Conservation (phyloP, 2,888 invertebrate genomes). For the Esperia sulphurella region DNA sequence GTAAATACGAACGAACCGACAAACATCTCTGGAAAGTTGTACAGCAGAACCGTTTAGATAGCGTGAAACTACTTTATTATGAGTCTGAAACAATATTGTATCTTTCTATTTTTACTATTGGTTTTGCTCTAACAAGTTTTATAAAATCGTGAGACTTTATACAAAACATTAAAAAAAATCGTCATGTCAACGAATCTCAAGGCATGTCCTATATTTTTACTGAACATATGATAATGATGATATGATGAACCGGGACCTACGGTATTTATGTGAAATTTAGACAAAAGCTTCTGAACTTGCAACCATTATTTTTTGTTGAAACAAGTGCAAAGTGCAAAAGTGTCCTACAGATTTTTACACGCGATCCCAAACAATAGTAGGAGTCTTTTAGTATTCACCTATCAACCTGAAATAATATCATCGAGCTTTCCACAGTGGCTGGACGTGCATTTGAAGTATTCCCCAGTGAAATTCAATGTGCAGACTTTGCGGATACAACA, state of each 20-base stretch:
- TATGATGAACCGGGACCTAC: no score
- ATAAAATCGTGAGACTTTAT: no score
- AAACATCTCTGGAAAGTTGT: conserved; percentile 30
- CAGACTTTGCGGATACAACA: conserved; percentile 60
- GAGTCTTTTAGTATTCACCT: conserved; percentile 66
- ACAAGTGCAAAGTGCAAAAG: background rate
- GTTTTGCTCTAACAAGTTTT: no score
- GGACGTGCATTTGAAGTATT: conserved; percentile 38
- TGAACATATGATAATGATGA: no score
- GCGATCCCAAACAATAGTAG: conserved; percentile 36
- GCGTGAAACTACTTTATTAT: no score
- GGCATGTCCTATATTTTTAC: no score
- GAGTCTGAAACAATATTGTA: no score
- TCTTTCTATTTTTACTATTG: no score
- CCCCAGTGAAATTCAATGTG: conserved; percentile 50
- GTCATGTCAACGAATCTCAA: no score
- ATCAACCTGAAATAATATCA: conserved; percentile 59
- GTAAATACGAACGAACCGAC: conserved; percentile 44
- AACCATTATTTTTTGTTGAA: background rate
- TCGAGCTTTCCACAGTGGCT: conserved; percentile 41
- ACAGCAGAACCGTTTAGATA: conserved; percentile 26
- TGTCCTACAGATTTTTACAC: background rate
- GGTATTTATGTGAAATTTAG: no score
- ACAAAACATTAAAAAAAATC: no score
- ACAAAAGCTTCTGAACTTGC: no score